Percentiles rank a stretch among this genome's conserved stretches.
These are phyloP conservation scores for Philereme vetulata DNA, from an alignment of 2,888 invertebrate genomes.

Conservation along the genomic window DNA sequence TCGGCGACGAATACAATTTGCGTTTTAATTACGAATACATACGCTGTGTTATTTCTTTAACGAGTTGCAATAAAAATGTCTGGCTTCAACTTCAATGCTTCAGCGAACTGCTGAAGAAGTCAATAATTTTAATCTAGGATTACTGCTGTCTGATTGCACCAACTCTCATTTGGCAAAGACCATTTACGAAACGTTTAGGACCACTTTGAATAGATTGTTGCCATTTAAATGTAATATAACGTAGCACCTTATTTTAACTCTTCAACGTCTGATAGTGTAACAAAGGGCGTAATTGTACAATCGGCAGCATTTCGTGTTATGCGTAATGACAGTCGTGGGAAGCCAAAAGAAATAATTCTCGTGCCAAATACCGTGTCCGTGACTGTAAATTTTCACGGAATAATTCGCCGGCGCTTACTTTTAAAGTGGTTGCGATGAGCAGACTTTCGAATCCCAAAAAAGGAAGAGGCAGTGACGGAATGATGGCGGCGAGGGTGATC, in stretches of 20 bases:
- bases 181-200: too few relatives aligned
- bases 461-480: constrained; percentile 50
- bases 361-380: constrained; percentile 50
- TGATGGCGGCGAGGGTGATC: constrained; percentile 35
- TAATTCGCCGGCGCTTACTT: constrained; percentile 45
- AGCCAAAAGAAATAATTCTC: constrained; percentile 38
- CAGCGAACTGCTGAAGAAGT: constrained; percentile 1
- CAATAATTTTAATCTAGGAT: neutral
- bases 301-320: constrained; percentile 35
- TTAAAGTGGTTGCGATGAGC: constrained; percentile 41
- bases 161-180: neutral
- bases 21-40: constrained; percentile 46
- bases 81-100: constrained; percentile 36
- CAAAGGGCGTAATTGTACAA: constrained; percentile 8
- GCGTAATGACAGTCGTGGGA: constrained; percentile 49
- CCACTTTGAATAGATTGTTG: too few relatives aligned
- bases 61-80: constrained; percentile 45
- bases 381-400: constrained; percentile 53
- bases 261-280: neutral
- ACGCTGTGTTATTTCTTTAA: constrained; percentile 30
- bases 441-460: constrained; percentile 56
- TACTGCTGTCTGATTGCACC: neutral
- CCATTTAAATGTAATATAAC: too few relatives aligned
- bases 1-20: constrained; percentile 58
- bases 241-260: neutral